Conservation (phyloP, 2,888 invertebrate species). For the Venustoraphidia nigricollis region DNA sequence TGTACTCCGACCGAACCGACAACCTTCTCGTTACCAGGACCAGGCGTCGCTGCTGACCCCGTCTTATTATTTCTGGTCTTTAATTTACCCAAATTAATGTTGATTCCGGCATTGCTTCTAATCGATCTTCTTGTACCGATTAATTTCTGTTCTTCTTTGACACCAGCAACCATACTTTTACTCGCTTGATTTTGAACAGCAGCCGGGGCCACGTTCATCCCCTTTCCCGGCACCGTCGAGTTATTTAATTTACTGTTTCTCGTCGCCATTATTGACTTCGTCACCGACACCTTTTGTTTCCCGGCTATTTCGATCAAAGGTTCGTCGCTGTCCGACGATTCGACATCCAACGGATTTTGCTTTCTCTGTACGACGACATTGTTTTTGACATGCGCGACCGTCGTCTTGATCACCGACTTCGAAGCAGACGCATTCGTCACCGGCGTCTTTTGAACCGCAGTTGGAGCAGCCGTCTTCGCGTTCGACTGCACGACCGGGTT, state of each 20-base stretch:
- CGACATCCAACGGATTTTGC: slow-evolving; percentile 42
- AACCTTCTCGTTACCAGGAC: background rate
- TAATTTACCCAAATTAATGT: slow-evolving; percentile 20
- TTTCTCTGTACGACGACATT: slow-evolving; percentile 8
- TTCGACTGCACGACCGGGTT: slow-evolving; percentile 18
- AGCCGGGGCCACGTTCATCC: slow-evolving; percentile 12
- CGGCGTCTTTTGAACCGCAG: slow-evolving; percentile 18
- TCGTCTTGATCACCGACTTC: slow-evolving; percentile 4
- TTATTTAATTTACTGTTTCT: slow-evolving; percentile 22
- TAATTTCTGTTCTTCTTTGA: slow-evolving; percentile 12
- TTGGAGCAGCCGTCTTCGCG: too few relatives aligned
- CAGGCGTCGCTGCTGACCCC: slow-evolving; percentile 12
- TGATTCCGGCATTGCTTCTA: slow-evolving; percentile 12
- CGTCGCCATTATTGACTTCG: slow-evolving; percentile 28
- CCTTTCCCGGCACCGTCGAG: slow-evolving; percentile 6
- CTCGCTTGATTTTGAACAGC: slow-evolving; percentile 6
- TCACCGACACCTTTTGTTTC: slow-evolving; percentile 31
- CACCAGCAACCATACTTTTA: slow-evolving; percentile 11
- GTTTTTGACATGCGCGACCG: slow-evolving; percentile 4
- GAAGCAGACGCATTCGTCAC: slow-evolving; percentile 18
- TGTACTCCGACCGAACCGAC: background rate
- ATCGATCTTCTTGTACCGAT: slow-evolving; percentile 23
- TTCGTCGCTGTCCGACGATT: slow-evolving; percentile 67
- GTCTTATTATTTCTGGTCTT: slow-evolving; percentile 22
- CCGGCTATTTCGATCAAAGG: slow-evolving; percentile 55